Base-by-base conservation (phyloP, 2,797 vertebrate genomes). In the Hypotaenidia okinawae region DNA sequence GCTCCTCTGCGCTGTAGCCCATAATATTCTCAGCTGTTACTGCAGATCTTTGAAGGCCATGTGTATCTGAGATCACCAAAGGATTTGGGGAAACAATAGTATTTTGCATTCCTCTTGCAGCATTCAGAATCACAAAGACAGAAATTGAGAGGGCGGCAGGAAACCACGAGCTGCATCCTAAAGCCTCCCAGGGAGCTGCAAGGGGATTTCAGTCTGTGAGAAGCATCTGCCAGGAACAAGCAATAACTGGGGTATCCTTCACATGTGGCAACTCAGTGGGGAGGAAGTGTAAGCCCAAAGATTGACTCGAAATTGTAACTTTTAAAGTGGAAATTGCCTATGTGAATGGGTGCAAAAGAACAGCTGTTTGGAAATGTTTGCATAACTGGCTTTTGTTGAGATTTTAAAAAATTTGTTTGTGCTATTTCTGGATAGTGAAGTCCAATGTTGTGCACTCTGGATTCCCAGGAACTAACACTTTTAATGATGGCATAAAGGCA, bases 71-170 rank as follows among this genome's bases (percentile, higher is more conserved):
- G 35, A 88, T 72, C 62, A 81, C 10, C 25, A 47, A 32, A 85
- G 35, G 37, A 72, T 35, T 15, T 57, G 35, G 24, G 10, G 1
- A 7, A 86, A 84, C 85, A 45, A 9, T 2, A 52, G 30, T 8
- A 57, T 75, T 92, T 72, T 82, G 73, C 51, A 49, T 64, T 77
- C 27, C 8, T 58, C 70, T 67, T 77, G 54, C 32, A 41, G 33
- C 1, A 0, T 22, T 87, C 54, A 62, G n/a, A 84, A 62, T 62
- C 37, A 35, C 28, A 68, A 32, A 75, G 18, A 32, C 10, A 27
- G 39, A 87, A 83, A 85, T 4, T 3, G 9, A 35, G 55, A 54
- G 16, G 0, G 0, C 33, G 30, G 35, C 24, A 90, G 43, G 39
- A 89, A 83, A 73, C 8, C 0, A 13, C 67, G 37, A 74, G 73